These are phyloP conservation scores for Spicauda simplicius DNA, from an alignment of 2,888 invertebrate species.

Conservation along the genomic window DNA sequence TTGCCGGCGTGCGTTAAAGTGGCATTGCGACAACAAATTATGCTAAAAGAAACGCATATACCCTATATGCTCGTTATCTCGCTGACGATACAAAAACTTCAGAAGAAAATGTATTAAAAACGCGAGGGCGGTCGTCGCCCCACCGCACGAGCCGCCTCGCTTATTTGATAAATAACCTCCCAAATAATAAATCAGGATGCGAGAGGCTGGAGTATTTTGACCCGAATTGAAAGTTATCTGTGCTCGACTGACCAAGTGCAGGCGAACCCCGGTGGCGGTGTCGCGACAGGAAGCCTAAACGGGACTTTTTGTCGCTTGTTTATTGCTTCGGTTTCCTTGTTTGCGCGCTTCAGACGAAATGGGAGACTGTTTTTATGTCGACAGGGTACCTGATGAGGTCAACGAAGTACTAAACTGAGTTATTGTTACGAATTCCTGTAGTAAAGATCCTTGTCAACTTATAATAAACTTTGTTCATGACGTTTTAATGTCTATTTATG, in stretches of 20 bases:
- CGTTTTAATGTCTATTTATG: background rate
- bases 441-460: conserved; percentile 20
- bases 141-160: conserved; percentile 52
- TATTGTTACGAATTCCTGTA: conserved; percentile 18
- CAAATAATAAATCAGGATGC: conserved; percentile 65
- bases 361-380: conserved; percentile 39
- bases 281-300: conserved; percentile 64
- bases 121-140: conserved; percentile 48
- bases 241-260: conserved; percentile 60
- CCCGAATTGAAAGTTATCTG: conserved; percentile 48
- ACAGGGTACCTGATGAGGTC: conserved; percentile 39
- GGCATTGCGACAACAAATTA: conserved; percentile 56
- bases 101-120: conserved; percentile 63
- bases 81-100: conserved; percentile 67
- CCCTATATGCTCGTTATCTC: conserved; percentile 64
- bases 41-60: conserved; percentile 57
- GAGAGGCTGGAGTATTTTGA: conserved; percentile 43
- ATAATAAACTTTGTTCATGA: background rate
- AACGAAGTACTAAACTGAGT: conserved; percentile 36
- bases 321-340: conserved; percentile 66
- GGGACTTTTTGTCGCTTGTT: conserved; percentile 63
- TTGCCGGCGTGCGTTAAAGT: conserved; percentile 50
- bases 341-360: conserved; percentile 48
- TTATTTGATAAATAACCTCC: conserved; percentile 72
- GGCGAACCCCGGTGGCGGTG: conserved; percentile 41